phyloP scores from a whole-genome alignment of 2,888 invertebrate species.

The Amorpha juglandis region DNA sequence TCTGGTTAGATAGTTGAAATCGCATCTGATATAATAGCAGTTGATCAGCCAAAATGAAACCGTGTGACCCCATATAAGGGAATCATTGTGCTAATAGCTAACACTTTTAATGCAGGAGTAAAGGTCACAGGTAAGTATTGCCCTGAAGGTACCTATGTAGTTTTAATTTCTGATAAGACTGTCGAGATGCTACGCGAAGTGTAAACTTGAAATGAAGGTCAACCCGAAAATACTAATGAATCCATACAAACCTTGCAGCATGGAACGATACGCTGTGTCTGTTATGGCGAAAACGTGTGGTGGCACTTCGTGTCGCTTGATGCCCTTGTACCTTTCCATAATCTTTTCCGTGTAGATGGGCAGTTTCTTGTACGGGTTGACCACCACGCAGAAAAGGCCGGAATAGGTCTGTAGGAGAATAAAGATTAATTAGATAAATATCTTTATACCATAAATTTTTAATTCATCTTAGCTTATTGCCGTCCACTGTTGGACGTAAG shows the following conservation, averaged over 20 bases:
- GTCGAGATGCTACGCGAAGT: neutral
- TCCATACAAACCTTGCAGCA: constrained; percentile 94
- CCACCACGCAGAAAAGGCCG: constrained; percentile 99
- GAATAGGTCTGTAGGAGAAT: constrained; percentile 96
- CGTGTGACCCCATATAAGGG: too few species aligned
- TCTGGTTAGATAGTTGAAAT: too few species aligned
- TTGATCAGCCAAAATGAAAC: too few species aligned
- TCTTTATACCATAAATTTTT: too few species aligned
- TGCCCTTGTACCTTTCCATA: constrained; percentile 99
- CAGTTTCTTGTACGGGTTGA: constrained; percentile 99
- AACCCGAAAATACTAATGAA: neutral
- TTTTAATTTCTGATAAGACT: neutral
- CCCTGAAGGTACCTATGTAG: too few species aligned
- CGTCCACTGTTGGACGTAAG: too few species aligned
- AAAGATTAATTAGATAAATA: neutral
- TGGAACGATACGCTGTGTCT: constrained; percentile 99
- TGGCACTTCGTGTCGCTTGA: constrained; percentile 99
- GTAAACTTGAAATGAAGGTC: neutral
- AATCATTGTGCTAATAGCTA: too few species aligned
- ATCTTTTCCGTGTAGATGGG: constrained; percentile 99
- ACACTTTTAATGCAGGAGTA: too few species aligned
- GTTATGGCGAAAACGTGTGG: constrained; percentile 99
- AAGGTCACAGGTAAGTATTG: too few species aligned
- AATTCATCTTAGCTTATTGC: too few species aligned
- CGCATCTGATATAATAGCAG: too few species aligned